Evolutionary conservation across 1,140 invertebrate species (phyloP).

Genomic region (Drosophila baimaii): DNA sequence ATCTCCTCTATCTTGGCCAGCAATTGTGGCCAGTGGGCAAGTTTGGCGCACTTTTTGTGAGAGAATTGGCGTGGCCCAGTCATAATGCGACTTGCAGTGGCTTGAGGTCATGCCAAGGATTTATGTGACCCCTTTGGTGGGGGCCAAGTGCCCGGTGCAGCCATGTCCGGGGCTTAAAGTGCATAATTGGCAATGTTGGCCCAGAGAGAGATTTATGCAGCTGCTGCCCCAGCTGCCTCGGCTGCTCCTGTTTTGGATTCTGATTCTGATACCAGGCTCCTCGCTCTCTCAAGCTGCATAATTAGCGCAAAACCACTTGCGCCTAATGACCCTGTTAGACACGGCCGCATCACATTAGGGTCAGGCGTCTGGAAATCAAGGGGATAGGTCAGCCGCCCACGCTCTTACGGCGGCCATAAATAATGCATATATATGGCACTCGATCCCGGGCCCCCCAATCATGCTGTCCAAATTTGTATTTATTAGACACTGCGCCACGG

Average conservation of each 20-base stretch:
- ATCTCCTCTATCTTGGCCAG: slow-evolving; percentile 24
- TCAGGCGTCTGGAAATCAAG: slow-evolving; percentile 22
- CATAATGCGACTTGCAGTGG: slow-evolving; percentile 71
- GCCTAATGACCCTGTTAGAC: slow-evolving; percentile 81
- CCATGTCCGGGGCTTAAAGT: slow-evolving; percentile 58
- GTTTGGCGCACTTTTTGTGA: slow-evolving; percentile 30
- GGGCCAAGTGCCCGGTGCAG: slow-evolving; percentile 30
- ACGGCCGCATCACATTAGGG: slow-evolving; percentile 52
- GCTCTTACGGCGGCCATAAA: slow-evolving; percentile 63
- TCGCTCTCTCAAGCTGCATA: slow-evolving; percentile 56
- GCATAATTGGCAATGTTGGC: slow-evolving; percentile 77
- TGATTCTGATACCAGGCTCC: slow-evolving; percentile 13
- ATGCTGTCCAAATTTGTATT: slow-evolving; percentile 79
- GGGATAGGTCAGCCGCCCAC: slow-evolving; percentile 52
- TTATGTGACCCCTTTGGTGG: slow-evolving; percentile 66
- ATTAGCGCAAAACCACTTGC: slow-evolving; percentile 83
- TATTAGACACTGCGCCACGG: slow-evolving; percentile 76
- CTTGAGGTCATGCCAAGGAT: slow-evolving; percentile 56
- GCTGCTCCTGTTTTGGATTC: slow-evolving; percentile 5
- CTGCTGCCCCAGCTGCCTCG: slow-evolving; percentile 11
- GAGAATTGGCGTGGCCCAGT: slow-evolving; percentile 44
- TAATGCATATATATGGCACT: slow-evolving; percentile 49
- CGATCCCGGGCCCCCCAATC: slow-evolving; percentile 50
- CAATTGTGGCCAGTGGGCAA: slow-evolving; percentile 48
- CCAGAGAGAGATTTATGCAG: slow-evolving; percentile 68